Percentiles rank a stretch among this genome's conserved stretches.
Evolutionary conservation across 2,888 invertebrate genomes (phyloP).

Genomic region (Elgonia sp.): DNA sequence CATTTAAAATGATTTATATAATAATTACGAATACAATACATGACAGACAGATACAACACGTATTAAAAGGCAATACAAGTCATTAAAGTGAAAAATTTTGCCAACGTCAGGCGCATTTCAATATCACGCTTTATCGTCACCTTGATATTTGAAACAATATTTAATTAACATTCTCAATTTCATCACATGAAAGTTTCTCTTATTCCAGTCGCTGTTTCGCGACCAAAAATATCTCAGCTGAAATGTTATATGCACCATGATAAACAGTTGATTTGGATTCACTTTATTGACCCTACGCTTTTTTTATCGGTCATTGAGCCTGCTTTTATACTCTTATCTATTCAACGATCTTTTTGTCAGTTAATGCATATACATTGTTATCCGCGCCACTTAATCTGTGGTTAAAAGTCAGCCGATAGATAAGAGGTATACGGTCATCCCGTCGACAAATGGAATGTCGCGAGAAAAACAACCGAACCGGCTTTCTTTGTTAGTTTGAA

Average conservation of each 20-base stretch:
- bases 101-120: not conserved
- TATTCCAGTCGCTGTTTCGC: no score
- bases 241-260: no score
- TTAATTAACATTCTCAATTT: slow-evolving; percentile 23
- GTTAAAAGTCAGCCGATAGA: slow-evolving; percentile 31
- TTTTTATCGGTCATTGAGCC: slow-evolving; percentile 59
- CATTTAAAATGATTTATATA: no score
- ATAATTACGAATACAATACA: no score
- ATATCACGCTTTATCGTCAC: slow-evolving; percentile 9
- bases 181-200: no score
- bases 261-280: no score
- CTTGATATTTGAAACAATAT: slow-evolving; percentile 13
- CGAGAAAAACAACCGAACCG: slow-evolving; percentile 24
- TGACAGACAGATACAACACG: no score
- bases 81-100: no score
- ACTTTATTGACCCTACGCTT: slow-evolving; percentile 3
- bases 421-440: slow-evolving; percentile 13
- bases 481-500: slow-evolving; percentile 23
- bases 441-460: slow-evolving; percentile 21
- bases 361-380: slow-evolving; percentile 27
- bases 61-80: no score
- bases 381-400: slow-evolving; percentile 27
- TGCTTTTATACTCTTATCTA: slow-evolving; percentile 26
- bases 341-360: slow-evolving; percentile 20
- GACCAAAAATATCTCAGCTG: no score